These are phyloP conservation scores for Donacobius atricapilla DNA, from an alignment of 2,113 vertebrate genomes.

Conservation along the genomic window DNA sequence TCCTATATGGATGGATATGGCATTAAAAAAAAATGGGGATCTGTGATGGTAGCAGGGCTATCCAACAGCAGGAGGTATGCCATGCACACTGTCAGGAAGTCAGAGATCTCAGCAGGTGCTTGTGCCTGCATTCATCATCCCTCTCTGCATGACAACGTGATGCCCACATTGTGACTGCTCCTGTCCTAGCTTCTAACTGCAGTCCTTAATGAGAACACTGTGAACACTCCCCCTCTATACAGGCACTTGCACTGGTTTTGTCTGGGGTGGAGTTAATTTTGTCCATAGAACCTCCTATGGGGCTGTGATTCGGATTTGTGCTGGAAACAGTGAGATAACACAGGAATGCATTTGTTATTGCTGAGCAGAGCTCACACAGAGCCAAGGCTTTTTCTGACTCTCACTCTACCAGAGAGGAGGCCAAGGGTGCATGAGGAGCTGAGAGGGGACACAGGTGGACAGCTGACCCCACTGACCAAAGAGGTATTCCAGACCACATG, in stretches of 20 bases:
- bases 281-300: not conserved
- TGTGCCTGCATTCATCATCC: not conserved
- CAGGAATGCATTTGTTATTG: not conserved
- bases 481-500: too few species aligned
- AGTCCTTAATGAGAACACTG: not conserved
- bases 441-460: not conserved
- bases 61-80: not conserved
- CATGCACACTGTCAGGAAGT: not conserved
- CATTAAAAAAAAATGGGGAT: not conserved
- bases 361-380: not conserved
- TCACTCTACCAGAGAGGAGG: not conserved
- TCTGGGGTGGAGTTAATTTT: not conserved
- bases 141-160: fast-evolving
- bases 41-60: not conserved
- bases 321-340: not conserved
- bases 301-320: not conserved
- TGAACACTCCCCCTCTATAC: not conserved
- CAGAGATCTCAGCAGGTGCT: not conserved
- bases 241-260: not conserved
- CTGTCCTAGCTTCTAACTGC: not conserved
- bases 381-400: not conserved
- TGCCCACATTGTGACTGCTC: not conserved
- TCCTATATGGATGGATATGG: not conserved
- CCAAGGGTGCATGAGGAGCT: not conserved
- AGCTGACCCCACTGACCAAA: not conserved